Conservation (phyloP, 2,888 invertebrate species). For the Philonicus albiceps region DNA sequence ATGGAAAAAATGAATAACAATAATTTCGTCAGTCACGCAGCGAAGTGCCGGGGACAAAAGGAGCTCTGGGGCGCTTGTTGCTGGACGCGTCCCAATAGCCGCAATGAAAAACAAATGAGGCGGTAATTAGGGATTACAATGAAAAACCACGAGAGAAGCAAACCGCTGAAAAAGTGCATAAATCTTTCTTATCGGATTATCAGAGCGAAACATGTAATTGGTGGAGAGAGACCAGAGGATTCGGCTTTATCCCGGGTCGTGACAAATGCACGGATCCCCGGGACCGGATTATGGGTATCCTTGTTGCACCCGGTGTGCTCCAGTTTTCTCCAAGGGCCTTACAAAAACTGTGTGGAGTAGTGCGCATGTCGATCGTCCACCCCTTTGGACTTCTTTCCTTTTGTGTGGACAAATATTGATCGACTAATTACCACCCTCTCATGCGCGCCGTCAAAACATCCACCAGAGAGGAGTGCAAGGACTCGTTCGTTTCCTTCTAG, state of each 20-base stretch:
- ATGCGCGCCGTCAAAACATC: slow-evolving; percentile 35
- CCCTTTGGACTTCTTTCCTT: neutral
- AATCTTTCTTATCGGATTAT: slow-evolving; percentile 29
- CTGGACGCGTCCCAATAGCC: neutral
- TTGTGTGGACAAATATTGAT: slow-evolving; percentile 32
- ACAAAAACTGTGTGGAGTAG: neutral
- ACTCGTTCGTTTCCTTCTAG: neutral
- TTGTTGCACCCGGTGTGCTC: slow-evolving; percentile 30
- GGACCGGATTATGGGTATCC: neutral
- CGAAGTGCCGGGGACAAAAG: neutral
- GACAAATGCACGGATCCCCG: neutral
- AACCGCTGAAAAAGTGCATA: neutral
- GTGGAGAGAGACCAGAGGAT: neutral
- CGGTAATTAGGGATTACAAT: slow-evolving; percentile 13
- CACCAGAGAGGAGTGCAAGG: neutral
- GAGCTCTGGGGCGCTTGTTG: neutral
- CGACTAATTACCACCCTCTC: slow-evolving; percentile 27
- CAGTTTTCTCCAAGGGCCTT: neutral
- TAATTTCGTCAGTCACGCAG: neutral
- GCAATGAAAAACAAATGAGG: neutral
- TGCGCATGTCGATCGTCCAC: slow-evolving; percentile 12
- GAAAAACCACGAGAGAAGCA: neutral
- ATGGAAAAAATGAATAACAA: neutral
- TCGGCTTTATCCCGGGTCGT: neutral
- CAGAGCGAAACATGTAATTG: slow-evolving; percentile 21